Base-by-base conservation (phyloP, 2,888 invertebrate genomes). In the Hemistola chrysoprasaria region DNA sequence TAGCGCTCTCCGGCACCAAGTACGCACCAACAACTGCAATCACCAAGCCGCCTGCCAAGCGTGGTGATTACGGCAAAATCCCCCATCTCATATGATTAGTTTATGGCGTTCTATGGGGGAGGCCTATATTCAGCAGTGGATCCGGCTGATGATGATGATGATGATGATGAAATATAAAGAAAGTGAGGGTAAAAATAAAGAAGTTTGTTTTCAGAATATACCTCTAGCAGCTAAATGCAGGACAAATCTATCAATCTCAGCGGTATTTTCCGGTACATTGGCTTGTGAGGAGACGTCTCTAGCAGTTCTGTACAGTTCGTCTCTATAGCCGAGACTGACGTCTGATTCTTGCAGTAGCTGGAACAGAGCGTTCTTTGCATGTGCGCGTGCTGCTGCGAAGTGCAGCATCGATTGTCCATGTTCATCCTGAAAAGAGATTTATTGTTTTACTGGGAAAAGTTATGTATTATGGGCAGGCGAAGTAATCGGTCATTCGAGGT, bases 391-490 rank as follows among this genome's bases (percentile, higher is more conserved):
- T 0, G 95, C 94, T 0, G 97, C 96, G 77, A 96, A 96, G 77
- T 97, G 97, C 22, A 97, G 78, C 91, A 96, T 94, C 47, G 95
- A 96, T 74, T 96, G 96, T 0, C 97, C 97, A 60, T 96, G 95
- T 69, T 97, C 97, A 62, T 97, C 97, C 94, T 95, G 56, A 10
- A 65, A 21, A 28, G 35, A 26, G 29, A 32, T 21, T 21, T 8
- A 20, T 8, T 2, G 6, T 22, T 8, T 22, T 6, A 24, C 11
- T 29, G 16, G 8, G n/a, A 8, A 8, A 33, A n/a, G n/a, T n/a
- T n/a, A n/a, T n/a, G n/a, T n/a, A n/a, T n/a, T n/a, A n/a, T n/a
- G n/a, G n/a, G n/a, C n/a, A n/a, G n/a, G n/a, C n/a, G n/a, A n/a
- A n/a, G n/a, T n/a, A n/a, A n/a, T n/a, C n/a, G n/a, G n/a, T n/a